These are phyloP conservation scores for Cenopis cana DNA, from an alignment of 2,888 invertebrate genomes.

Conservation along the genomic window DNA sequence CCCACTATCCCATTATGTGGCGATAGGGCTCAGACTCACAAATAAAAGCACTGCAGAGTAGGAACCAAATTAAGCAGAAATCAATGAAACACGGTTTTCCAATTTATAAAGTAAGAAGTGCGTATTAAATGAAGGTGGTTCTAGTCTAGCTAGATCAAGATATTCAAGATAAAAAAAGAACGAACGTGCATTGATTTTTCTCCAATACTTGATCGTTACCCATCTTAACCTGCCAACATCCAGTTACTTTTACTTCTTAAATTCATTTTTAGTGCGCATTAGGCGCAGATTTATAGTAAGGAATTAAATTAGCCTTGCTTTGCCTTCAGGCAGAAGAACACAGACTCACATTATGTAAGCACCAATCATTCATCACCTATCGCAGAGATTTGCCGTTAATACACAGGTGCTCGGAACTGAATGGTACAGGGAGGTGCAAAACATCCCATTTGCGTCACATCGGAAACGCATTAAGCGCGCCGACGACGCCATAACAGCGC, in stretches of 20 bases:
- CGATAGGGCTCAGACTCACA: slow-evolving; percentile 33
- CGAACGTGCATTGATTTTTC: too few relatives aligned
- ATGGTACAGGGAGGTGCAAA: slow-evolving; percentile 56
- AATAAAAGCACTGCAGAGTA: not conserved
- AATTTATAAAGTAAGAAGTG: not conserved
- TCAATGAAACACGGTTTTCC: not conserved
- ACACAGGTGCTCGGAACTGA: slow-evolving; percentile 29
- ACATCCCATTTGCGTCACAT: slow-evolving; percentile 80
- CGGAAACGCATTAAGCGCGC: slow-evolving; percentile 79
- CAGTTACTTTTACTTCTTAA: too few relatives aligned
- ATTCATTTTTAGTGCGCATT: too few relatives aligned
- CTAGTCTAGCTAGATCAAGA: too few relatives aligned
- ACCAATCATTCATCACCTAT: slow-evolving; percentile 5
- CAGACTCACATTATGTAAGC: too few relatives aligned
- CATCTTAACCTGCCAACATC: too few relatives aligned
- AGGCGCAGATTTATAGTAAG: too few relatives aligned
- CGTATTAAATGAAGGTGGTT: too few relatives aligned
- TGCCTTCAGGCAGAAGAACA: too few relatives aligned
- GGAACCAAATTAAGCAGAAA: not conserved
- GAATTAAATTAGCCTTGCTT: too few relatives aligned
- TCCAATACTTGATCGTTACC: too few relatives aligned
- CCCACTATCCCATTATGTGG: slow-evolving; percentile 50
- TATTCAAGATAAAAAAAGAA: too few relatives aligned
- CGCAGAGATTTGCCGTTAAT: slow-evolving; percentile 21
- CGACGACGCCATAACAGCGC: slow-evolving; percentile 74